These are phyloP conservation scores for Coreoperca whiteheadi DNA, from an alignment of 2,113 vertebrate genomes.

Conservation along the genomic window DNA sequence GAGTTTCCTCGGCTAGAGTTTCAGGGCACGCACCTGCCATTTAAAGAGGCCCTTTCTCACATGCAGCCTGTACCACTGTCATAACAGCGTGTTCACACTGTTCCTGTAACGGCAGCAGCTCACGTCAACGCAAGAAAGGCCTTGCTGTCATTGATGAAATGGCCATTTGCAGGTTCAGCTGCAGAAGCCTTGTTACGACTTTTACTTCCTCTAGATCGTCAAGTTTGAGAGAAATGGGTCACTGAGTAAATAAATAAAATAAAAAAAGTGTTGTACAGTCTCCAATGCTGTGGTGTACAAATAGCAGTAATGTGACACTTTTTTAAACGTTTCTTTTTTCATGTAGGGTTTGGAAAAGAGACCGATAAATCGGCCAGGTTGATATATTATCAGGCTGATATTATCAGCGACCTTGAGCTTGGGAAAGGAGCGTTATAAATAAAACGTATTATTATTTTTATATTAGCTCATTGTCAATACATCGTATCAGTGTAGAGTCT, in stretches of 20 bases:
- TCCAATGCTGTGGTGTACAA: not conserved
- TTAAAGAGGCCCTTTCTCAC: not conserved
- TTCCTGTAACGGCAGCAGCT: not conserved
- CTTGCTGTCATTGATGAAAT: not conserved
- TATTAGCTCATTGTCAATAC: not conserved
- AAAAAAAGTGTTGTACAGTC: not conserved
- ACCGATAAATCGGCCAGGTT: too few species aligned
- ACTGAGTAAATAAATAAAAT: not conserved
- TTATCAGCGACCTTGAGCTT: too few species aligned
- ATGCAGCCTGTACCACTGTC: not conserved
- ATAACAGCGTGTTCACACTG: not conserved
- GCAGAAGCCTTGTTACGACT: too few species aligned
- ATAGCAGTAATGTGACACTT: not conserved
- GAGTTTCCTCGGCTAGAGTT: not conserved
- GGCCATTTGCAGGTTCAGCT: too few species aligned
- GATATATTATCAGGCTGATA: not conserved
- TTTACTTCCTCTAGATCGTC: too few species aligned
- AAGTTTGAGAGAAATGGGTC: not conserved
- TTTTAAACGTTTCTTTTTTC: not conserved
- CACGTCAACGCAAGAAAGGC: not conserved
- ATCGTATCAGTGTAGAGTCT: too few species aligned
- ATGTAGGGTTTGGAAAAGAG: too few species aligned
- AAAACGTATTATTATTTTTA: too few species aligned
- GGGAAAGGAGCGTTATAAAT: too few species aligned
- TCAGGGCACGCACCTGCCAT: slow-evolving; percentile 12